Base-by-base conservation (phyloP, 2,888 invertebrate species). In the Leptarthrus brevirostris region DNA sequence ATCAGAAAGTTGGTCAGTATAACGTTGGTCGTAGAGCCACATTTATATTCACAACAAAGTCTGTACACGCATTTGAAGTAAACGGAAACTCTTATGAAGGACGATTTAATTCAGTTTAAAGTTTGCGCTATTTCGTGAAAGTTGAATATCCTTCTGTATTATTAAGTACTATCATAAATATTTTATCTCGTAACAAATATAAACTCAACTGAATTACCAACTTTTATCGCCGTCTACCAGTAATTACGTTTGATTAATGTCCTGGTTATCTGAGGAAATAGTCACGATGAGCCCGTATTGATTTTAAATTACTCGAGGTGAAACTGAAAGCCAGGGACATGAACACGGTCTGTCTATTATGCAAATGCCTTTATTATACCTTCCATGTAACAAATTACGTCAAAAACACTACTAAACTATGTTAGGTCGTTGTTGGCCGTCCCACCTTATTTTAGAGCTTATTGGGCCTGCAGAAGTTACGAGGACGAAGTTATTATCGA, bases 351-450 rank as follows among this genome's bases (percentile, higher is more conserved):
- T 47, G 36, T 52, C 52, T 70, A 70, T 70, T 70, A 70, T 70
- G 70, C 70, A 70, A 70, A 70, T 70, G 52, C 70, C 52, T 70
- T 70, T 70, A 70, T 70, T 70, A 70, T 70, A 52, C 70, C 52
- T 53, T 70, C 34, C 70, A 53, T 70, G 70, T 52, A 52, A 36
- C 70, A 70, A 70, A 52, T 52, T 70, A 70, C 52, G 34, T 70
- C 52, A 70, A 53, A 56, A 70, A 70, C 34, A 70, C 49, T 44
- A 47, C 14, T 44, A 47, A 16, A 26, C 49, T 49, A 6, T 16
- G 44, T 24, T 10, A 5, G 30, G 26, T 24, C 44, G 36, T 6
- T 36, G n/a, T 20, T n/a, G n/a, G 6, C 36, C 18, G 14, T 16
- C 58, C 36, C 16, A 61, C 30, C 14, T 14, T 16, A 12, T 44